Evolutionary conservation across 1,140 invertebrate genomes (phyloP), one percentile per base, ranked within the genome.

Genomic region (Magallana angulata): DNA sequence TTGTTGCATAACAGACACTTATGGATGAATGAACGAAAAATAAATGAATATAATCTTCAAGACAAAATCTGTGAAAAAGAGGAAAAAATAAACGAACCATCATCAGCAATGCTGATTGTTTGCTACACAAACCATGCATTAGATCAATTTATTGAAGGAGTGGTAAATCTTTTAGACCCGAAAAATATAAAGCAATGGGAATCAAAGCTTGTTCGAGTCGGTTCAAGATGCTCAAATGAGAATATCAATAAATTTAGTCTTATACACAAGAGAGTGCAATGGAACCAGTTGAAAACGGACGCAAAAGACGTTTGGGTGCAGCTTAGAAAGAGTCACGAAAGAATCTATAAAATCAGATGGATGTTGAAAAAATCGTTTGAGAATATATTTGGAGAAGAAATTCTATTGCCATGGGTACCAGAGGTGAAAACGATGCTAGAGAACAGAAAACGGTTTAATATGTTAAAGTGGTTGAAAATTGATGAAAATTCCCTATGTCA

Each of bases 111-210:
- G 85, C 93, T 98, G 1, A 95, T 98, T 9, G 96, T 98, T 48
- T 97, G 97, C 92, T 97, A 97, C 90, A 98, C 97, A 0, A 98
- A 98, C 93, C 97, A 98, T 94, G 97, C 97, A 1, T 92, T 98
- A 6, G 97, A 98, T 95, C 97, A 98, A 92, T 98, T 98, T 95
- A 93, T 98, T 18, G 96, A 97, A 93, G 97, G 96, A 24, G 91
- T 94, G 12, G 48, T 90, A 1, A 56, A 88, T n/a, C 91, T 93
- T 87, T 87, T 87, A 71, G 76, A 90, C 56, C 88, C 88, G 24
- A 57, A 71, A 8, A 85, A 76, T 8, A 24, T 1, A 56, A 18
- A n/a, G 14, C 18, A 57, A 12, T 57, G 64, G 24, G 48, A 76
- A n/a, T 96, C 97, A 4, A 88, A 98, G 68, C 85, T 98, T 85